Percentiles rank a stretch among this genome's conserved stretches.
These are phyloP conservation scores for Limnephilus marmoratus DNA, from an alignment of 2,888 invertebrate genomes.

Conservation along the genomic window DNA sequence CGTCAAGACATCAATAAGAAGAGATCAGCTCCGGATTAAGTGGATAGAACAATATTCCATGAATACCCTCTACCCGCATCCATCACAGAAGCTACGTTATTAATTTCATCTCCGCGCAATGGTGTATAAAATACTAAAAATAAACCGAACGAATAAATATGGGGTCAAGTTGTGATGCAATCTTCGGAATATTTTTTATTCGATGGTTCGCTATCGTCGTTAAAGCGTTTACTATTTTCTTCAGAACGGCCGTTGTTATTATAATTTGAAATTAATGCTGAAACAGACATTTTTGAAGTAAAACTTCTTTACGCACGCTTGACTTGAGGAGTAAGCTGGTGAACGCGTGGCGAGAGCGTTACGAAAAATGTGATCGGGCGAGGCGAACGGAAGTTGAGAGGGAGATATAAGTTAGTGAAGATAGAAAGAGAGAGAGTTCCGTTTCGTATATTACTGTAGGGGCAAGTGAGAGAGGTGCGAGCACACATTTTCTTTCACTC, in stretches of 20 bases:
- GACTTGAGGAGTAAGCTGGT: too few species aligned
- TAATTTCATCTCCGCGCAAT: not conserved
- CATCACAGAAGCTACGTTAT: not conserved
- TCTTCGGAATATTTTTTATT: not conserved
- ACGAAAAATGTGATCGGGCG: too few species aligned
- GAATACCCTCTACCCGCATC: not conserved
- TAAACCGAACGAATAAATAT: not conserved
- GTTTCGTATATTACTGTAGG: too few species aligned
- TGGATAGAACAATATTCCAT: not conserved
- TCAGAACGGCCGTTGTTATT: not conserved
- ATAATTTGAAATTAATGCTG: too few species aligned
- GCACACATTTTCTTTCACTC: too few species aligned
- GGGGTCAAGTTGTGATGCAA: not conserved
- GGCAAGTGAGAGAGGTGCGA: too few species aligned
- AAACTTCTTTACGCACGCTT: too few species aligned
- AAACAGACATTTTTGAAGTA: too few species aligned
- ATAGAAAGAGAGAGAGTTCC: too few species aligned
- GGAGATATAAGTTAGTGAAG: too few species aligned
- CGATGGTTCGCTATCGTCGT: not conserved
- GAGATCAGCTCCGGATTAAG: not conserved
- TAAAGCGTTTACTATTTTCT: not conserved
- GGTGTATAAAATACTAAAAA: constrained; percentile 2
- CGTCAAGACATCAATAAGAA: not conserved
- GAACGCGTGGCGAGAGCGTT: too few species aligned
- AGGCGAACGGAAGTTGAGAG: too few species aligned